These are phyloP conservation scores for Okapia johnstoni DNA, from an alignment of 2,113 vertebrate genomes.

Conservation along the genomic window DNA sequence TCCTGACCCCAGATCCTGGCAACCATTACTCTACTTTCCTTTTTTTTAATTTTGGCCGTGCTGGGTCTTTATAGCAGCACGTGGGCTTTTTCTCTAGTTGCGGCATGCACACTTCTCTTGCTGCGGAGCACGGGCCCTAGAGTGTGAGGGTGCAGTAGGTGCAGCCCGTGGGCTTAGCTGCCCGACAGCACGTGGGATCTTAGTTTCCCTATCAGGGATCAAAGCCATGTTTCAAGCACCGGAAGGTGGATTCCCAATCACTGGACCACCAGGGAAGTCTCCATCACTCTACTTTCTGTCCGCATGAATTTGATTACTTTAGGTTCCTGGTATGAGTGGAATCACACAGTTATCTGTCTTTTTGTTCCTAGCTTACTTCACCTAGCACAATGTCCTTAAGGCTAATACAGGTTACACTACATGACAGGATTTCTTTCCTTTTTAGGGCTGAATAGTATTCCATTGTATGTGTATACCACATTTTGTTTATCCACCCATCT, in stretches of 20 bases:
- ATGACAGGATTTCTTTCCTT: not conserved
- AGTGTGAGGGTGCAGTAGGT: not conserved
- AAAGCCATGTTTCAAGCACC: rapidly evolving
- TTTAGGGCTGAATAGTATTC: not conserved
- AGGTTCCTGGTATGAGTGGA: not conserved
- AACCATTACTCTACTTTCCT: not conserved
- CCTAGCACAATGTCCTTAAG: not conserved
- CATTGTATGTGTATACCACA: not conserved
- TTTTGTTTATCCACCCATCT: not conserved
- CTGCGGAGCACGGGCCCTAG: not conserved
- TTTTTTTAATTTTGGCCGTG: not conserved
- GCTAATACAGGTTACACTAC: not conserved
- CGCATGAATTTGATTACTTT: not conserved
- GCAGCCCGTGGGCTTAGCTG: not conserved
- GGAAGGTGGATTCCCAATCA: not conserved
- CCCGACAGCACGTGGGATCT: not conserved
- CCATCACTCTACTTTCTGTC: not conserved
- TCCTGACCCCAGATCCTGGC: not conserved
- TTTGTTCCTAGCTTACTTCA: not conserved
- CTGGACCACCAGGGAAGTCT: not conserved
- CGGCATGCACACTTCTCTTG: not conserved
- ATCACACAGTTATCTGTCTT: not conserved
- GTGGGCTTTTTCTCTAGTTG: not conserved
- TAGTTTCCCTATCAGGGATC: not conserved
- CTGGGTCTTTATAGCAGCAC: not conserved